A percentile compares a stretch with the other conserved stretches of the same genome.
Evolutionary conservation across 37 sponge, comb jelly and placozoan genomes (phyloP).

Genomic region (Spongia lamella): DNA sequence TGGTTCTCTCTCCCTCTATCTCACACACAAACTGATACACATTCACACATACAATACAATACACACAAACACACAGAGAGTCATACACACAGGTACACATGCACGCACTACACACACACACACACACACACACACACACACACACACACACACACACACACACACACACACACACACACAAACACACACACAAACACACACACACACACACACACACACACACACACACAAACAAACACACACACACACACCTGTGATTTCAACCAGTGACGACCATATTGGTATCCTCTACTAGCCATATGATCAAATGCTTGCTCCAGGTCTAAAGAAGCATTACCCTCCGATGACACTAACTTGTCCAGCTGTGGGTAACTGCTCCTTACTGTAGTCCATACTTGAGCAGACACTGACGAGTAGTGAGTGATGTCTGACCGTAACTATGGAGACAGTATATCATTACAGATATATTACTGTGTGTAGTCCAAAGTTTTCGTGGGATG

Average conservation of each 20-base stretch:
- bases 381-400: background rate
- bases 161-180: no score
- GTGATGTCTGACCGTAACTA: conserved; percentile 8
- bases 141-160: no score
- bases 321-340: background rate
- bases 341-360: background rate
- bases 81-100: background rate
- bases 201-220: conserved; percentile 38
- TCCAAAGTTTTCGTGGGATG: no score
- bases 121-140: conserved; percentile 24
- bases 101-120: no score
- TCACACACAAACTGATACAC: no score
- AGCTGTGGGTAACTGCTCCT: background rate
- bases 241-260: conserved; percentile 35
- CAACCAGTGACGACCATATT: conserved; percentile 61
- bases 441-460: no score
- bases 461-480: no score
- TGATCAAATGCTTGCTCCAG: conserved; percentile 23
- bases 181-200: no score
- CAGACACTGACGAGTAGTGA: conserved; percentile 25
- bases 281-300: conserved; percentile 44
- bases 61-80: no score
- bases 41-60: no score
- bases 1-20: no score
- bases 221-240: conserved; percentile 51